Conservation (phyloP, 2,888 invertebrate species). For the Incurvaria masculella region DNA sequence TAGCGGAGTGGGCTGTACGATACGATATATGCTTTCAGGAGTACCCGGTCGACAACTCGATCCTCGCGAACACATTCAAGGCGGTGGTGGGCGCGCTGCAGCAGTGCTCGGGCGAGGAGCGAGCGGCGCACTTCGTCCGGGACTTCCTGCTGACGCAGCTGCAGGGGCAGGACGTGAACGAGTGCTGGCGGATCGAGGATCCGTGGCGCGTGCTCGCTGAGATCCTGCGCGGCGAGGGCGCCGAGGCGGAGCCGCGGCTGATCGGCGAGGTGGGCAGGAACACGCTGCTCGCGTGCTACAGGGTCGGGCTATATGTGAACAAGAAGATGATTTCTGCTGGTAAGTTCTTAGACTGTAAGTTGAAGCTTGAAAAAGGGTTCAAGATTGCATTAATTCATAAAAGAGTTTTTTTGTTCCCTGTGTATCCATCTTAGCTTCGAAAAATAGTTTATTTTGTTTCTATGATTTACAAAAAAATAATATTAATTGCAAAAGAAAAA, state of each 20-base stretch:
- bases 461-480: too few species aligned
- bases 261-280: slow-evolving; percentile 74
- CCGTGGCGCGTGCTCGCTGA: slow-evolving; percentile 70
- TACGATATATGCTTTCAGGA: slow-evolving; percentile 58
- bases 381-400: too few species aligned
- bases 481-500: too few species aligned
- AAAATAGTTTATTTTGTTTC: too few species aligned
- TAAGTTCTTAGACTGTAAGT: slow-evolving; percentile 38
- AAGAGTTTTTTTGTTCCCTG: too few species aligned
- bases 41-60: slow-evolving; percentile 62
- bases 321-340: slow-evolving; percentile 79
- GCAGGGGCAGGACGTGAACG: slow-evolving; percentile 79
- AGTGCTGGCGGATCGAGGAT: slow-evolving; percentile 78
- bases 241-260: slow-evolving; percentile 72
- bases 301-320: slow-evolving; percentile 85
- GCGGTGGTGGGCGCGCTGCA: slow-evolving; percentile 79
- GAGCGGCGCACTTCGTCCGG: slow-evolving; percentile 72
- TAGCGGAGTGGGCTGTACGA: too few species aligned
- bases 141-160: slow-evolving; percentile 86
- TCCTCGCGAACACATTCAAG: slow-evolving; percentile 70
- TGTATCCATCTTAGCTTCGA: too few species aligned
- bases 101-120: slow-evolving; percentile 61
- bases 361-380: too few species aligned
- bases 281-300: slow-evolving; percentile 80
- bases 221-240: slow-evolving; percentile 54